Evolutionary conservation across 2,888 invertebrate genomes (phyloP).

Genomic region (Ectobius pallidus): DNA sequence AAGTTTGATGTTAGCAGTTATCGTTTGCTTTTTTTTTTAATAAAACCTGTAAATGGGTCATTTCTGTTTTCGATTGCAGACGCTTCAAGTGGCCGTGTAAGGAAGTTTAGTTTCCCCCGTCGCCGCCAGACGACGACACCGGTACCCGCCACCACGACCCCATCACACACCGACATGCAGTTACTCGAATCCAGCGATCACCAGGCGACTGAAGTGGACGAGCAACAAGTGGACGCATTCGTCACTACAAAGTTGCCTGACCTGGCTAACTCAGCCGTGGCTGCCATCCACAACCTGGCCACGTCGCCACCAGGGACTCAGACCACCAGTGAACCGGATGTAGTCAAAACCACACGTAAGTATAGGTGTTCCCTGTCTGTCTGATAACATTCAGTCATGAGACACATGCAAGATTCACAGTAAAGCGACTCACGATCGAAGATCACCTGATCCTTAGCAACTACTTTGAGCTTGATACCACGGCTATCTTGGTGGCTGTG

Average conservation of each 20-base stretch:
- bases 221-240: background rate
- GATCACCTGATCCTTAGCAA: too few relatives aligned
- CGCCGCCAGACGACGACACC: background rate
- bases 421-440: too few relatives aligned
- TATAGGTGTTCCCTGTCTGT: background rate
- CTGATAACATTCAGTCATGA: too few relatives aligned
- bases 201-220: conserved; percentile 11
- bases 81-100: background rate
- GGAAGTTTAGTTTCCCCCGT: conserved; percentile 30
- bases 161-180: background rate
- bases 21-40: too few relatives aligned
- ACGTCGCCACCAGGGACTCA: conserved; percentile 43
- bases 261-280: conserved; percentile 49
- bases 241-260: conserved; percentile 44
- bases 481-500: too few relatives aligned
- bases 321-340: background rate
- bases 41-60: too few relatives aligned
- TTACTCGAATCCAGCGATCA: conserved; percentile 24
- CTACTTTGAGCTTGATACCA: too few relatives aligned
- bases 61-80: background rate
- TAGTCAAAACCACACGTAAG: conserved; percentile 1
- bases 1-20: too few relatives aligned
- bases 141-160: background rate
- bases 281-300: conserved; percentile 48
- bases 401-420: too few relatives aligned